Conservation (phyloP, 2,888 invertebrate genomes). For the Omphaloscelis lunosa region DNA sequence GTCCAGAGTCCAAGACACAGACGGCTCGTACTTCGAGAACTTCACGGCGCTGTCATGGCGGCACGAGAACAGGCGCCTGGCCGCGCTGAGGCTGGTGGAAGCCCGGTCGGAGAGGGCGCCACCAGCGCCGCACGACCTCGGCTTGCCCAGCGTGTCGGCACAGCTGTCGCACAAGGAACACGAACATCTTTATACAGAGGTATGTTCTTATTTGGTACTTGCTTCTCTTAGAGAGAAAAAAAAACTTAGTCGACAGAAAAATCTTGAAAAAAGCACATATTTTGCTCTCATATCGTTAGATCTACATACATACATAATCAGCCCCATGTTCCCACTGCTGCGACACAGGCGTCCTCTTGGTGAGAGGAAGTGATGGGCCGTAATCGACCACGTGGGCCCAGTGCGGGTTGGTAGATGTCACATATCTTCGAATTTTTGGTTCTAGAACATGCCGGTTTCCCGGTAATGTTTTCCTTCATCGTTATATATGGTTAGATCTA, state of each 20-base stretch:
- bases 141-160: slow-evolving; percentile 95
- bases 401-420: too few species aligned
- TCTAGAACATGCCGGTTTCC: too few species aligned
- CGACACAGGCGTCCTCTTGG: too few species aligned
- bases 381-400: too few species aligned
- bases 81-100: slow-evolving; percentile 94
- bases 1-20: slow-evolving; percentile 97
- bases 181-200: slow-evolving; percentile 89
- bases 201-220: slow-evolving; percentile 53
- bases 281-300: background rate
- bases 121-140: slow-evolving; percentile 90
- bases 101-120: slow-evolving; percentile 93
- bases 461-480: too few species aligned
- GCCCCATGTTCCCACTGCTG: too few species aligned
- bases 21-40: slow-evolving; percentile 98
- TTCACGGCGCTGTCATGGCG: slow-evolving; percentile 98
- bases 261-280: background rate
- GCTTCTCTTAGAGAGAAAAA: background rate
- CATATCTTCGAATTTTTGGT: too few species aligned
- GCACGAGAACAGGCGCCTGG: slow-evolving; percentile 96
- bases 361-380: too few species aligned
- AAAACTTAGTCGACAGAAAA: background rate
- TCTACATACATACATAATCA: background rate
- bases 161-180: slow-evolving; percentile 91
- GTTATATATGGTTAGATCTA: background rate